Conservation (phyloP, 2,888 invertebrate species). For the Scaptomyza cyrtandrae region DNA sequence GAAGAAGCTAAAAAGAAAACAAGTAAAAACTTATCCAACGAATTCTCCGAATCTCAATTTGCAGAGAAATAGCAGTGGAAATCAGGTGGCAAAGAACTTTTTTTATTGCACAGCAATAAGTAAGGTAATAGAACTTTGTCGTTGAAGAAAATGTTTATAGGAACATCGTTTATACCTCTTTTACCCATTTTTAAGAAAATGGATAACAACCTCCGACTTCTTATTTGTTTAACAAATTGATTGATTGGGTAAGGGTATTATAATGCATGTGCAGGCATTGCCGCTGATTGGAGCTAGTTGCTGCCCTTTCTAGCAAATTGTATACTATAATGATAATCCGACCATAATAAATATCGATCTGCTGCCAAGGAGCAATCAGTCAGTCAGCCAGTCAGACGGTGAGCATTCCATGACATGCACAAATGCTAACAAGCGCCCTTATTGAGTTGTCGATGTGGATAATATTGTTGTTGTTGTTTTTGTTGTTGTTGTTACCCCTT, state of each 20-base stretch:
- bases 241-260: neutral
- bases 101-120: neutral
- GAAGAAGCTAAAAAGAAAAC: conserved; percentile 3
- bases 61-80: neutral
- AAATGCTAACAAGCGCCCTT: conserved; percentile 65
- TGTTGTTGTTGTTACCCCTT: conserved; percentile 13
- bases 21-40: neutral
- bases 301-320: conserved; percentile 5
- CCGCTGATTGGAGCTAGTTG: conserved; percentile 1
- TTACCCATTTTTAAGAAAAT: neutral
- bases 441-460: conserved; percentile 66
- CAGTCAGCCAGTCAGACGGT: conserved; percentile 30
- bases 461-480: too few species aligned
- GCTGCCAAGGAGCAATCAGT: conserved; percentile 53
- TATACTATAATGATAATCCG: conserved; percentile 33
- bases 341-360: conserved; percentile 58
- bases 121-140: too few species aligned
- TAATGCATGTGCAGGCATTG: neutral
- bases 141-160: too few species aligned
- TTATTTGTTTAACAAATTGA: neutral
- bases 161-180: too few species aligned
- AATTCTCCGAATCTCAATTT: too few species aligned
- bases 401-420: conserved; percentile 29
- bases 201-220: neutral
- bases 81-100: neutral